Conservation (phyloP, 2,888 invertebrate genomes). For the Embidobia sp. region DNA sequence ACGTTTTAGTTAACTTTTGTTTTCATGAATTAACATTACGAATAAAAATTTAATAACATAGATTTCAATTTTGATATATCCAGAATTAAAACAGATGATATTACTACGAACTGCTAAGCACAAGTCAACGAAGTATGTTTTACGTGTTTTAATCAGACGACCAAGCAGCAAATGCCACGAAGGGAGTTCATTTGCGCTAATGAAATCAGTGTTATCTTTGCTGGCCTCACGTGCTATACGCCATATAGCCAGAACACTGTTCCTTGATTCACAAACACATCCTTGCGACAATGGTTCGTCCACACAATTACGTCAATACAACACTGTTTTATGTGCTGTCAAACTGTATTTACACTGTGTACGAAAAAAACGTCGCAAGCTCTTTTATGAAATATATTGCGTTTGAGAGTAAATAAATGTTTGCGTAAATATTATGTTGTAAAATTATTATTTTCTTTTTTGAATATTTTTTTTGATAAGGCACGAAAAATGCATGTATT, state of each 20-base stretch:
- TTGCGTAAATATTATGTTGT: too few relatives aligned
- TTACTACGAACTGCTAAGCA: constrained; percentile 41
- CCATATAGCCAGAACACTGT: constrained; percentile 41
- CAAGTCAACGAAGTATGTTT: constrained; percentile 74
- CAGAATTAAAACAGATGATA: constrained; percentile 33
- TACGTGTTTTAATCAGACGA: constrained; percentile 79
- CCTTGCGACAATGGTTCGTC: constrained; percentile 38
- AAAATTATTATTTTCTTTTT: not conserved
- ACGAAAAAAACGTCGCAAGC: too few relatives aligned
- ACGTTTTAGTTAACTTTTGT: not conserved
- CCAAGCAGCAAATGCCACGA: constrained; percentile 71
- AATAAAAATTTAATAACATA: constrained; percentile 6
- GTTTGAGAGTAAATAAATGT: too few relatives aligned
- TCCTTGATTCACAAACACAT: constrained; percentile 51
- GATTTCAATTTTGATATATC: constrained; percentile 59
- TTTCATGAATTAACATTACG: not conserved
- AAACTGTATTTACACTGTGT: constrained; percentile 6
- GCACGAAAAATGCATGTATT: not conserved
- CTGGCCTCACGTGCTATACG: constrained; percentile 69
- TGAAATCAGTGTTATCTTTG: constrained; percentile 80
- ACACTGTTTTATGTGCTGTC: constrained; percentile 30
- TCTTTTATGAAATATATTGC: too few relatives aligned
- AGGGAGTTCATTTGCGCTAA: constrained; percentile 80
- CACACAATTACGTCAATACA: constrained; percentile 45
- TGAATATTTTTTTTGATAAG: too few relatives aligned